Conservation (phyloP, 1,140 invertebrate species). For the Parasteatoda tepidariorum region DNA sequence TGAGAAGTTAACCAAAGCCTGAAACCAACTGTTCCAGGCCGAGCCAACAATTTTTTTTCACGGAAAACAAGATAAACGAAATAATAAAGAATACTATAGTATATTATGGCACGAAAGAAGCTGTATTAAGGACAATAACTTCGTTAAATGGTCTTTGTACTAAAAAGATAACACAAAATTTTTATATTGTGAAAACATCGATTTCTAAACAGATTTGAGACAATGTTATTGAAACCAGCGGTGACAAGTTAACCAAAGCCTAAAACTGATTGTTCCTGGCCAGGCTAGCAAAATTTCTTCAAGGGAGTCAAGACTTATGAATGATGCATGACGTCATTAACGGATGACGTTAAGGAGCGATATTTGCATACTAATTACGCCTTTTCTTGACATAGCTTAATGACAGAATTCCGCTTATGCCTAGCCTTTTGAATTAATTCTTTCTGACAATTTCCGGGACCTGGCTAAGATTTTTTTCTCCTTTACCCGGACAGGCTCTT, state of each 20-base stretch:
- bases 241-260: conserved; percentile 39
- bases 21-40: too few species aligned
- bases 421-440: conserved; percentile 61
- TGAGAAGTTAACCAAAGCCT: too few species aligned
- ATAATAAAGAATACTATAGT: too few species aligned
- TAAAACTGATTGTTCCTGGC: conserved; percentile 31
- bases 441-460: conserved; percentile 61
- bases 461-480: conserved; percentile 46
- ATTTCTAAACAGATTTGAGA: too few species aligned
- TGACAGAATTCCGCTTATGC: conserved; percentile 61
- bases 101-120: too few species aligned
- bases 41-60: too few species aligned
- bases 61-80: too few species aligned
- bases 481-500: conserved; percentile 45
- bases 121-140: too few species aligned
- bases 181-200: too few species aligned
- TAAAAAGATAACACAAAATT: too few species aligned
- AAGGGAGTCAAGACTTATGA: conserved; percentile 55
- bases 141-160: too few species aligned
- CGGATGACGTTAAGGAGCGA: conserved; percentile 60
- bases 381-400: conserved; percentile 60
- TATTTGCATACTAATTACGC: conserved; percentile 62
- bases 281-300: conserved; percentile 40
- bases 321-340: conserved; percentile 62
- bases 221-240: conserved; percentile 29